Percentiles rank a stretch among this genome's conserved stretches.
These are phyloP conservation scores for Scaptomyza caliginosa DNA, from an alignment of 2,888 invertebrate species.

Conservation along the genomic window DNA sequence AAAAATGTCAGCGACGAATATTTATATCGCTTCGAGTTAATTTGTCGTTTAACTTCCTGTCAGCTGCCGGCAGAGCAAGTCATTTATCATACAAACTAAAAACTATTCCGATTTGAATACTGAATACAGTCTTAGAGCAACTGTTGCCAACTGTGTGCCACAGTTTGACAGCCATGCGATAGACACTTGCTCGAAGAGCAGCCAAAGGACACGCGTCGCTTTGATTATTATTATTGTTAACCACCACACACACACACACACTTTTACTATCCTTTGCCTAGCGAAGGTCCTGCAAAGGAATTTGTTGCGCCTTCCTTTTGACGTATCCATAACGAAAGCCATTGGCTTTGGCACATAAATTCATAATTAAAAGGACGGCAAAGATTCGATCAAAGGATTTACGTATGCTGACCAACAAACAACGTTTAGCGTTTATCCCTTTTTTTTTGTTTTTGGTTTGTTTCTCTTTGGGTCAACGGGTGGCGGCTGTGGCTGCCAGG, in stretches of 20 bases:
- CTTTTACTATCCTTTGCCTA: constrained; percentile 49
- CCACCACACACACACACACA: constrained; percentile 42
- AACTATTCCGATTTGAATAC: not conserved
- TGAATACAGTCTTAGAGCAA: constrained; percentile 2
- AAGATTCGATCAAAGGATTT: constrained; percentile 46
- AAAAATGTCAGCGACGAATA: constrained; percentile 57
- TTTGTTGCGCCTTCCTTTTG: constrained; percentile 45
- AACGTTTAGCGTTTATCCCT: constrained; percentile 8
- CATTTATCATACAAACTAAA: constrained; percentile 29
- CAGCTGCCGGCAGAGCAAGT: constrained; percentile 62
- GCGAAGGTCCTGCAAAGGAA: constrained; percentile 29
- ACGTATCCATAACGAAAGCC: constrained; percentile 34
- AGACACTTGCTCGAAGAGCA: constrained; percentile 31
- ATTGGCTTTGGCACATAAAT: constrained; percentile 54
- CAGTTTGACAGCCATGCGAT: constrained; percentile 23
- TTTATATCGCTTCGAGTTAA: constrained; percentile 46
- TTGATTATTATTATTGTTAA: constrained; percentile 2
- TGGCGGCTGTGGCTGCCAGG: constrained; percentile 20
- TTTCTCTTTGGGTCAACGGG: no score
- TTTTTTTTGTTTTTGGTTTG: no score
- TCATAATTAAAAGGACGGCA: constrained; percentile 52
- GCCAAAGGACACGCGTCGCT: constrained; percentile 23
- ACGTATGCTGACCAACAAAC: constrained; percentile 30
- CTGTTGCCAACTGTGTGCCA: not conserved
- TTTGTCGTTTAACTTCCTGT: constrained; percentile 80